Evolutionary conservation across 2,888 invertebrate species (phyloP).

Genomic region (Conomelus anceps): DNA sequence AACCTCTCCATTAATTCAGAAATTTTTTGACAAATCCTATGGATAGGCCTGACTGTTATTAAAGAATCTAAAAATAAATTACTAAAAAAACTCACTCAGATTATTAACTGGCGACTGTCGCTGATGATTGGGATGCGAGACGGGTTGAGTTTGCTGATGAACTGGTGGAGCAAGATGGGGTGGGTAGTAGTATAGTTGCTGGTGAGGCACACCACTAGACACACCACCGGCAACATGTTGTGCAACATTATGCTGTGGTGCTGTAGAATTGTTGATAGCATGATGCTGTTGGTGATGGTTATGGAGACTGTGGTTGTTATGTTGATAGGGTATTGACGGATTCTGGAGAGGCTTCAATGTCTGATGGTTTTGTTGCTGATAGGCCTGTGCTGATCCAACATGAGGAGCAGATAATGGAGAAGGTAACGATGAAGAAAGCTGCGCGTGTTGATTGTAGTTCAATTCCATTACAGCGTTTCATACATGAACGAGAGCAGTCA

Average conservation of each 20-base stretch:
- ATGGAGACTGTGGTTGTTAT: background rate
- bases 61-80: background rate
- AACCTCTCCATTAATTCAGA: no score
- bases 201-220: background rate
- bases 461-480: background rate
- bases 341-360: background rate
- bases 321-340: background rate
- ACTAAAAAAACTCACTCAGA: background rate
- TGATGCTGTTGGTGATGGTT: background rate
- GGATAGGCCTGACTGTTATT: no score
- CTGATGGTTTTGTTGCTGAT: background rate
- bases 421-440: no score
- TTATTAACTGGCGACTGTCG: background rate
- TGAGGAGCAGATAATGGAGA: background rate
- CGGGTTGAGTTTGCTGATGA: background rate
- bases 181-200: background rate
- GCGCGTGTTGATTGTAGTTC: background rate
- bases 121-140: background rate
- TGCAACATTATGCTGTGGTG: background rate
- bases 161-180: background rate
- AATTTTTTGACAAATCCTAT: no score
- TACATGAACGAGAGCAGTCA: no score
- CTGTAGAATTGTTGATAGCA: background rate
- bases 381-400: no score
- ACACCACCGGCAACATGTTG: background rate